These are phyloP conservation scores for Leistus spinibarbis DNA, from an alignment of 2,888 invertebrate genomes.

Conservation along the genomic window DNA sequence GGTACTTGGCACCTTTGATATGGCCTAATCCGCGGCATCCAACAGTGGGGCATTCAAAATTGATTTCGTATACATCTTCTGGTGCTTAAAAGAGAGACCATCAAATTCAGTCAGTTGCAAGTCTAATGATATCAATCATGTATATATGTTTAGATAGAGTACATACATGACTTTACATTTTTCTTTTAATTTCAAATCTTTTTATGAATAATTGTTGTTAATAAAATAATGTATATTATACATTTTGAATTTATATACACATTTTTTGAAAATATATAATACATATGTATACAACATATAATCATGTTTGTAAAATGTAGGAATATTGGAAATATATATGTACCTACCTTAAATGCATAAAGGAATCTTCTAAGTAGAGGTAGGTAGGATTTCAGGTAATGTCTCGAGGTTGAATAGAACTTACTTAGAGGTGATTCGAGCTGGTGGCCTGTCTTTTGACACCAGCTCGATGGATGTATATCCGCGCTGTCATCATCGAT, in stretches of 20 bases:
- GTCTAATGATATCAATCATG: background rate
- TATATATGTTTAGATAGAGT: no score
- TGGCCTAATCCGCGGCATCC: constrained; percentile 94
- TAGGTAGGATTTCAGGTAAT: background rate
- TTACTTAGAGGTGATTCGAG: constrained; percentile 83
- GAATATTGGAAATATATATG: background rate
- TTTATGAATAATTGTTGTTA: no score
- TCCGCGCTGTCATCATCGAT: constrained; percentile 89
- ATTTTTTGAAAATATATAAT: no score
- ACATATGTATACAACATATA: background rate
- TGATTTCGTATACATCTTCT: constrained; percentile 63
- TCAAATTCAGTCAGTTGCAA: no score
- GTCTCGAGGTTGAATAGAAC: constrained; percentile 47
- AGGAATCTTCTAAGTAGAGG: background rate
- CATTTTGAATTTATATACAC: no score
- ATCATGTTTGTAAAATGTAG: background rate
- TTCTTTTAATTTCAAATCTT: no score
- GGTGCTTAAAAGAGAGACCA: constrained; percentile 59
- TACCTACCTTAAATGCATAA: background rate
- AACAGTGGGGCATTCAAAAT: constrained; percentile 74
- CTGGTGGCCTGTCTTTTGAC: constrained; percentile 85
- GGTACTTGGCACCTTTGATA: constrained; percentile 75
- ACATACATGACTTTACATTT: no score
- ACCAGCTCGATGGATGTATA: constrained; percentile 92
- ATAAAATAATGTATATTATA: no score